phyloP scores from a whole-genome alignment of 2,113 vertebrate species.

The Eleginops maclovinus region DNA sequence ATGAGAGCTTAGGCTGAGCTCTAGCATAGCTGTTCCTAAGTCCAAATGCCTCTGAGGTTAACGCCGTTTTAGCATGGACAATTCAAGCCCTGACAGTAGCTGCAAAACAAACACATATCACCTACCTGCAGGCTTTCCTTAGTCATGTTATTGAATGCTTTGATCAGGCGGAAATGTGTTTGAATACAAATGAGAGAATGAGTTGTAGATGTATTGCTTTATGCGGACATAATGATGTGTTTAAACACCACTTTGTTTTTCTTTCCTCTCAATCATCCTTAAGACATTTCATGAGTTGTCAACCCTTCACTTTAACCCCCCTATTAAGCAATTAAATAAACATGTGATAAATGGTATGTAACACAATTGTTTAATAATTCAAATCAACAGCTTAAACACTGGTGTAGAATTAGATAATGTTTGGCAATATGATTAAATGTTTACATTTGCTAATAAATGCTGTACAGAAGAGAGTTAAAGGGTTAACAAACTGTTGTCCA shows the following conservation, averaged over 20 bases:
- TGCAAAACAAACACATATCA: slow-evolving; percentile 24
- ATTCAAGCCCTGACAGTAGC: slow-evolving; percentile 29
- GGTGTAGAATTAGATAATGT: neutral
- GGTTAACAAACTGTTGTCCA: neutral
- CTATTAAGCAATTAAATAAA: neutral
- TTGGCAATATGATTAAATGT: neutral
- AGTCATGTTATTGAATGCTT: slow-evolving; percentile 2
- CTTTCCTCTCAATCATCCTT: neutral
- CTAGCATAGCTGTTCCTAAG: slow-evolving; percentile 33
- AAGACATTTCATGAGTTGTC: neutral
- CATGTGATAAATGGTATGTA: neutral
- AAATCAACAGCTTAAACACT: neutral
- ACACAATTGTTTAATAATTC: neutral
- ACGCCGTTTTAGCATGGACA: slow-evolving; percentile 42
- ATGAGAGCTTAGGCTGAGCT: slow-evolving; percentile 53
- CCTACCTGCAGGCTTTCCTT: slow-evolving; percentile 25
- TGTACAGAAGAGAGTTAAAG: neutral
- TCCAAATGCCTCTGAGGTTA: slow-evolving; percentile 54
- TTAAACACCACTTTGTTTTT: neutral
- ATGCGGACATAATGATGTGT: neutral
- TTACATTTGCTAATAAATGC: neutral
- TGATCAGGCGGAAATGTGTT: slow-evolving; percentile 37
- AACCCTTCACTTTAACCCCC: neutral
- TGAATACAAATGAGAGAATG: slow-evolving; percentile 38
- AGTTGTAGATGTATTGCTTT: slow-evolving; percentile 6